phyloP scores from a whole-genome alignment of 2,888 invertebrate species.

The Noctua comes region DNA sequence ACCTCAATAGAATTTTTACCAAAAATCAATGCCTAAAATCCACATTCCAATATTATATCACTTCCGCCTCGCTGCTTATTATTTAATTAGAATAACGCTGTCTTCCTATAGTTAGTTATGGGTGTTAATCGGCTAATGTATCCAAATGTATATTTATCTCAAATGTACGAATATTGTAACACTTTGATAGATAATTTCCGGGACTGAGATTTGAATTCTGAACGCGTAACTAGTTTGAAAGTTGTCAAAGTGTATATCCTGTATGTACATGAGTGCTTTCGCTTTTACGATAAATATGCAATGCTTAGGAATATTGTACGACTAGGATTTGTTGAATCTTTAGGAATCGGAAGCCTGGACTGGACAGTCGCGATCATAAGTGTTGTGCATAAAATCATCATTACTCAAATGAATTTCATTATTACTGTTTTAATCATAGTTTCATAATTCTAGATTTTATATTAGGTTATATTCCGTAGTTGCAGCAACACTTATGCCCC shows the following conservation, averaged over 20 bases:
- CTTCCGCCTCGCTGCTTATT: slow-evolving; percentile 69
- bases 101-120: slow-evolving; percentile 83
- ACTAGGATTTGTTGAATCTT: slow-evolving; percentile 61
- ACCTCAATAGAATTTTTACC: slow-evolving; percentile 74
- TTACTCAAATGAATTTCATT: slow-evolving; percentile 41
- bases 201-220: slow-evolving; percentile 50
- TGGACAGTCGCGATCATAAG: slow-evolving; percentile 52
- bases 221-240: slow-evolving; percentile 31
- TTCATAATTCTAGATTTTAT: slow-evolving; percentile 41
- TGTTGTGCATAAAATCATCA: slow-evolving; percentile 50
- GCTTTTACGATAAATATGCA: slow-evolving; percentile 62
- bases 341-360: slow-evolving; percentile 42
- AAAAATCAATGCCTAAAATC: slow-evolving; percentile 77
- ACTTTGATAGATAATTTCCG: slow-evolving; percentile 47
- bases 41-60: slow-evolving; percentile 76
- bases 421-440: slow-evolving; percentile 28
- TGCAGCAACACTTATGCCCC: slow-evolving; percentile 60
- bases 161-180: slow-evolving; percentile 54
- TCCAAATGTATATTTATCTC: slow-evolving; percentile 65
- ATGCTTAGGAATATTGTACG: slow-evolving; percentile 56
- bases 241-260: slow-evolving; percentile 50
- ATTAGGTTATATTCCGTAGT: slow-evolving; percentile 36
- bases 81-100: slow-evolving; percentile 73
- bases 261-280: slow-evolving; percentile 54
- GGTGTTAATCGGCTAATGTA: slow-evolving; percentile 68